phyloP scores from a whole-genome alignment of 2,888 invertebrate species.

The Diaperis boleti region DNA sequence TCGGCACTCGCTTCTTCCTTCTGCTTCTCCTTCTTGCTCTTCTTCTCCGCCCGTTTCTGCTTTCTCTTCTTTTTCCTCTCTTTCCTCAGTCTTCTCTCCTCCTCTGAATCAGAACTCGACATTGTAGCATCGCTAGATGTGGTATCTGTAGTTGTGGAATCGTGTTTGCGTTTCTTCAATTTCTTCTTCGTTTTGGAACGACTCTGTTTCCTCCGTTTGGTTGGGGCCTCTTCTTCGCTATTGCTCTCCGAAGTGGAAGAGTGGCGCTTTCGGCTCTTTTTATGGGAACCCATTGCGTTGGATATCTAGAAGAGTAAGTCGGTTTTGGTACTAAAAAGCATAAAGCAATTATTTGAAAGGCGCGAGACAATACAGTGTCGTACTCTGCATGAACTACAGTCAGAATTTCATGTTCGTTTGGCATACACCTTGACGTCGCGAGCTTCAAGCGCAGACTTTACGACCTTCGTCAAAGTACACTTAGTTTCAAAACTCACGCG shows the following conservation, averaged over 20 bases:
- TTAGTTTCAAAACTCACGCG: too few species aligned
- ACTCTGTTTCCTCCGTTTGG: not conserved
- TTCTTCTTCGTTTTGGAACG: slow-evolving; percentile 18
- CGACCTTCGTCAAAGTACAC: too few species aligned
- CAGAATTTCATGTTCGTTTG: too few species aligned
- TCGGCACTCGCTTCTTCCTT: slow-evolving; percentile 62
- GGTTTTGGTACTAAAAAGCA: not conserved
- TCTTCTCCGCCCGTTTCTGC: slow-evolving; percentile 68
- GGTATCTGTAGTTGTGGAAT: slow-evolving; percentile 68
- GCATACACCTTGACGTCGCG: too few species aligned
- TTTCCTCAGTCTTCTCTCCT: slow-evolving; percentile 63
- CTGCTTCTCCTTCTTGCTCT: slow-evolving; percentile 65
- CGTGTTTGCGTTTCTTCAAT: slow-evolving; percentile 16
- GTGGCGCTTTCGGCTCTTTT: not conserved
- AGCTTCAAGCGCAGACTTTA: too few species aligned
- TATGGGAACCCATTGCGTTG: slow-evolving; percentile 10
- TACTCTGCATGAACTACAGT: too few species aligned
- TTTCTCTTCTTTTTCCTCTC: slow-evolving; percentile 68
- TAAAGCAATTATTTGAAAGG: not conserved
- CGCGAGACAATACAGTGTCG: too few species aligned
- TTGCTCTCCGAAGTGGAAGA: not conserved
- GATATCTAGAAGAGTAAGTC: too few species aligned
- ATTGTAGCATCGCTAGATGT: slow-evolving; percentile 58
- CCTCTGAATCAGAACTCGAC: slow-evolving; percentile 35
- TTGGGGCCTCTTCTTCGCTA: not conserved